These are phyloP conservation scores for Hyles lineata DNA, from an alignment of 2,888 invertebrate species.

Conservation along the genomic window DNA sequence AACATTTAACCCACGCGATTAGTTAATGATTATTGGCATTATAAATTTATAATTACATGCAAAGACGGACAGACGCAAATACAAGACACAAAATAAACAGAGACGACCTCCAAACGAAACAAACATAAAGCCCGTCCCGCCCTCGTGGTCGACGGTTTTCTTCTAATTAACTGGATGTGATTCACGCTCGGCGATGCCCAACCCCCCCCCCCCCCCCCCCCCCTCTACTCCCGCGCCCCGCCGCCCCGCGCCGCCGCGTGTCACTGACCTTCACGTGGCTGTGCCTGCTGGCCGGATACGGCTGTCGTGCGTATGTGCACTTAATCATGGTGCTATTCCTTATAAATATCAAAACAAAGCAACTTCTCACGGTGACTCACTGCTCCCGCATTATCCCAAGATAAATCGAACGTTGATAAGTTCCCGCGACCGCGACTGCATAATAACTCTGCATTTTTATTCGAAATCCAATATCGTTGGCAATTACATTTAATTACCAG, in stretches of 20 bases:
- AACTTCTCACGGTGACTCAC: slow-evolving; percentile 34
- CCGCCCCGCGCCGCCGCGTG: slow-evolving; percentile 48
- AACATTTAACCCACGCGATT: neutral
- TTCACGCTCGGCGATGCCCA: slow-evolving; percentile 53
- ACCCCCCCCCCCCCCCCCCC: slow-evolving; percentile 18
- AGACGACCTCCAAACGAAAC: slow-evolving; percentile 29
- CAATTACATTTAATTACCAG: slow-evolving; percentile 8
- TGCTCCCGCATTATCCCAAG: slow-evolving; percentile 20
- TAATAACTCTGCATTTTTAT: neutral
- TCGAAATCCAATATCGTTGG: slow-evolving; percentile 5
- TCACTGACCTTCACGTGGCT: slow-evolving; percentile 75
- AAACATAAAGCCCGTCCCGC: slow-evolving; percentile 32
- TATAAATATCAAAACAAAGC: slow-evolving; percentile 61
- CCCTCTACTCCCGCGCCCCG: slow-evolving; percentile 31
- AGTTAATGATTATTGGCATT: neutral
- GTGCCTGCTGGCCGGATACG: slow-evolving; percentile 59
- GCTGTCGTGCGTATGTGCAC: slow-evolving; percentile 56
- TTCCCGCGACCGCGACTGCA: neutral
- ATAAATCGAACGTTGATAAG: slow-evolving; percentile 24
- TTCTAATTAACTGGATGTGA: slow-evolving; percentile 67
- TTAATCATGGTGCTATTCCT: slow-evolving; percentile 60
- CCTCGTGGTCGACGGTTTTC: slow-evolving; percentile 42
- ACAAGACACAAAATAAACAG: slow-evolving; percentile 30
- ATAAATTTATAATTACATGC: slow-evolving; percentile 19
- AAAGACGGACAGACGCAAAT: slow-evolving; percentile 8